These are phyloP conservation scores for Pantherophis alleghaniensis DNA, from an alignment of 2,797 vertebrate genomes.

Conservation along the genomic window DNA sequence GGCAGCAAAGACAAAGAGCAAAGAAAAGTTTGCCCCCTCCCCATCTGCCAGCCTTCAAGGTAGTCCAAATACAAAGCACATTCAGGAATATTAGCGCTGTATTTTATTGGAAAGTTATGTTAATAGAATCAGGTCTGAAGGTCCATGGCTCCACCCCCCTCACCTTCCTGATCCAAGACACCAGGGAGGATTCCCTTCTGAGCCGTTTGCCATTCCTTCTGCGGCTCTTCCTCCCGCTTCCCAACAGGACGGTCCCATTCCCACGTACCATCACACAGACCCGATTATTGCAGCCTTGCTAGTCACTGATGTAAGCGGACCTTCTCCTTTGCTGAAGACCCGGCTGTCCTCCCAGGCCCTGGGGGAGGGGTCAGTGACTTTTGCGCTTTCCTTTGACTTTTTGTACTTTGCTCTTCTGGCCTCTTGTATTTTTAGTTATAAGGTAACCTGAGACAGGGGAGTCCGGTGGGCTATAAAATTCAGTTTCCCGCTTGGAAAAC, in stretches of 20 bases:
- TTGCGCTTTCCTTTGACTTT: background rate
- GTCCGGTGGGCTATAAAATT: background rate
- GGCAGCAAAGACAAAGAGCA: background rate
- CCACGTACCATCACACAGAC: background rate
- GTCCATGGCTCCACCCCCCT: background rate
- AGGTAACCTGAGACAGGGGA: background rate
- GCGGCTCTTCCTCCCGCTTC: background rate
- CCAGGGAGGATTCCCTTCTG: background rate
- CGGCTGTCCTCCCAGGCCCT: background rate
- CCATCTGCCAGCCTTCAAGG: background rate
- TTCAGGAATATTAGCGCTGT: background rate
- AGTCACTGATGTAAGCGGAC: background rate
- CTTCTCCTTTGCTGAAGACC: background rate
- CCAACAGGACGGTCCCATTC: background rate
- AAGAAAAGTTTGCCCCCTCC: background rate
- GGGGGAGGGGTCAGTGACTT: background rate
- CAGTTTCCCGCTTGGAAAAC: background rate
- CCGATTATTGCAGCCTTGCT: background rate
- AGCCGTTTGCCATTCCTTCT: background rate
- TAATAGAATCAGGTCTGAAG: background rate
- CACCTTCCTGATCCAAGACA: background rate
- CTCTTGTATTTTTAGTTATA: background rate
- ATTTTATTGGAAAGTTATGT: background rate
- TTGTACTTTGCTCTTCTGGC: background rate
- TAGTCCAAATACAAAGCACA: background rate